phyloP scores from a whole-genome alignment of 2,113 vertebrate species.

The Columbina picui region DNA sequence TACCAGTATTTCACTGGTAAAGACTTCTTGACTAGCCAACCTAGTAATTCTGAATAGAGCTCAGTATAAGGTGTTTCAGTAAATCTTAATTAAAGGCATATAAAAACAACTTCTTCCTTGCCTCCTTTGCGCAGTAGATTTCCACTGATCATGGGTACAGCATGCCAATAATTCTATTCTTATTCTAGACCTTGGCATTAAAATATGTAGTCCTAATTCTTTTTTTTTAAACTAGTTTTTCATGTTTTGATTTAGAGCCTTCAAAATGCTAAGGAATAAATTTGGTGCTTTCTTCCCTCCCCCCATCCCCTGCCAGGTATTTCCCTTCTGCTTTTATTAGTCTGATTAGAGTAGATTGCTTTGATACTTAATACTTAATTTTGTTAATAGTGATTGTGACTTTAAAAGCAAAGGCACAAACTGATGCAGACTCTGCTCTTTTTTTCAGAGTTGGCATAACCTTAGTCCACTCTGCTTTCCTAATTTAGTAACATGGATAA shows the following conservation, averaged over 20 bases:
- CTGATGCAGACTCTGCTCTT: conserved; percentile 77
- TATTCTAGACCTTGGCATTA: background rate
- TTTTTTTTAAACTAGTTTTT: conserved; percentile 18
- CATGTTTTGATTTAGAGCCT: conserved; percentile 6
- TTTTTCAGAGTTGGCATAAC: conserved; percentile 81
- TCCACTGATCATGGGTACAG: conserved; percentile 1
- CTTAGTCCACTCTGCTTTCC: conserved; percentile 83
- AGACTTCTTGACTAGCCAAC: conserved; percentile 19
- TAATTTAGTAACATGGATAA: conserved; percentile 96
- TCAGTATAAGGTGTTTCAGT: conserved; percentile 35
- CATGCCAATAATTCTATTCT: conserved; percentile 2
- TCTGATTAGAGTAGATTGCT: background rate
- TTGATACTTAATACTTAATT: conserved; percentile 57
- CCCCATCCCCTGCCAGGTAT: background rate
- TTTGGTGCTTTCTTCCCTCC: background rate
- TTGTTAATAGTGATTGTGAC: conserved; percentile 71
- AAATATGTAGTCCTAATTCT: background rate
- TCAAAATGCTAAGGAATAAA: background rate
- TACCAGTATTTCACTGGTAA: conserved; percentile 29
- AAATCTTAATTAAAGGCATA: conserved; percentile 43
- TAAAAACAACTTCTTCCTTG: conserved; percentile 3
- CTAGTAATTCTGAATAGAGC: conserved; percentile 29
- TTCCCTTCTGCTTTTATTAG: conserved; percentile 27
- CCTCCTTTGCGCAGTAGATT: conserved; percentile 39
- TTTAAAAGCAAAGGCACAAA: conserved; percentile 68